Evolutionary conservation across 2,888 invertebrate genomes (phyloP), one percentile per base, ranked within the genome.

Genomic region (Clusia tigrina): DNA sequence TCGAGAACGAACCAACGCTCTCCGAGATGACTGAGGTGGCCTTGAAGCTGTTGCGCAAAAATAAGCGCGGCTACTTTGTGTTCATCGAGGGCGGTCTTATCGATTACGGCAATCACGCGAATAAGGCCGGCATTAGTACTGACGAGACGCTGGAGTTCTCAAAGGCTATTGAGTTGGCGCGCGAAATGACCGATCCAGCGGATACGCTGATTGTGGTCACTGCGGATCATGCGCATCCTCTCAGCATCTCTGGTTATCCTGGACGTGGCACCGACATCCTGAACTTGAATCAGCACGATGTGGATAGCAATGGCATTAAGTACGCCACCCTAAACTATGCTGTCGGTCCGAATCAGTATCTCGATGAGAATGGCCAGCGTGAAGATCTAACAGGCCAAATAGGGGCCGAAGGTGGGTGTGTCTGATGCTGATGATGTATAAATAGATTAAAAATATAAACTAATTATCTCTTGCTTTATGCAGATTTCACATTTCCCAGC

Each of bases 201-300:
- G 91, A 94, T 18, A 94, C 94, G 0, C 83, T 95, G 20, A 86
- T 94, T 5, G 86, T 94, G 0, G 93, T 92, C 6, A 91, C 91
- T 0, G 86, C 92, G 0, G 93, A 93, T 81, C 93, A 93, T 75
- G 89, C 91, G 2, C 92, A 92, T 77, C 89, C 90, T 0, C 88
- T 93, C 88, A 87, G 87, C 12, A 86, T 89, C 62, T 88, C 88
- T 52, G 93, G 93, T 0, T 92, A 93, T 78, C 67, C 69, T 25
- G 60, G 64, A 63, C 71, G 77, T 15, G 65, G 69, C 3, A 71
- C 66, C 37, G 67, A 78, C 64, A 75, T 78, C 38, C 73, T 73
- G 23, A 71, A 70, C 25, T 67, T 71, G 1, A 58, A 32, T 24
- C 86, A 85, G 5, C 85, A 83, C 2, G 85, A 86, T 15, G 22